A percentile compares a stretch with the other conserved stretches of the same genome.
These are phyloP conservation scores for Marisa cornuarietis DNA, from an alignment of 1,140 invertebrate genomes.

Conservation along the genomic window DNA sequence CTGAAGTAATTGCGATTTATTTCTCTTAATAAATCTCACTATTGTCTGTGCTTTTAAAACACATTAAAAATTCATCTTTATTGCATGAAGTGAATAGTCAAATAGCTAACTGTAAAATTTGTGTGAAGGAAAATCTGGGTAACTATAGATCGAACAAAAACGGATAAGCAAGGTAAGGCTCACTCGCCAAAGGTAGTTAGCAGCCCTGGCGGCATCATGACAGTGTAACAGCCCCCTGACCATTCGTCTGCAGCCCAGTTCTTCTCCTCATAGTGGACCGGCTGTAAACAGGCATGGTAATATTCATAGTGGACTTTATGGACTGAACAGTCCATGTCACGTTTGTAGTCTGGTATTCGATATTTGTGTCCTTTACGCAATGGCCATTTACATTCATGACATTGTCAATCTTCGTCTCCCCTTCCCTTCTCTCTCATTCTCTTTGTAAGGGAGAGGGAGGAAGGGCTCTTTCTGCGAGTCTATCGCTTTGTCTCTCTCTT, in stretches of 20 bases:
- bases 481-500: no score
- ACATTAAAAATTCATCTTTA: no score
- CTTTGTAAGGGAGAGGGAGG: no score
- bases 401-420: background rate
- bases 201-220: slow-evolving; percentile 63
- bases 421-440: no score
- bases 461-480: no score
- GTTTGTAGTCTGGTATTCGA: background rate
- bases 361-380: background rate
- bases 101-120: no score
- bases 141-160: no score
- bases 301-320: background rate
- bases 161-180: slow-evolving; percentile 7
- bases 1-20: background rate
- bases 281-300: slow-evolving; percentile 36
- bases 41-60: no score
- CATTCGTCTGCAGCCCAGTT: slow-evolving; percentile 67
- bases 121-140: no score
- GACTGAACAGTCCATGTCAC: background rate
- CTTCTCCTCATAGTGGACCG: slow-evolving; percentile 63
- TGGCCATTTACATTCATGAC: background rate
- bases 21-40: no score
- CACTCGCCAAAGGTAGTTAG: slow-evolving; percentile 64
- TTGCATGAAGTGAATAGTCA: no score
- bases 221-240: slow-evolving; percentile 65